phyloP scores from a whole-genome alignment of 1,140 invertebrate genomes.

The Drosophila mauritiana region DNA sequence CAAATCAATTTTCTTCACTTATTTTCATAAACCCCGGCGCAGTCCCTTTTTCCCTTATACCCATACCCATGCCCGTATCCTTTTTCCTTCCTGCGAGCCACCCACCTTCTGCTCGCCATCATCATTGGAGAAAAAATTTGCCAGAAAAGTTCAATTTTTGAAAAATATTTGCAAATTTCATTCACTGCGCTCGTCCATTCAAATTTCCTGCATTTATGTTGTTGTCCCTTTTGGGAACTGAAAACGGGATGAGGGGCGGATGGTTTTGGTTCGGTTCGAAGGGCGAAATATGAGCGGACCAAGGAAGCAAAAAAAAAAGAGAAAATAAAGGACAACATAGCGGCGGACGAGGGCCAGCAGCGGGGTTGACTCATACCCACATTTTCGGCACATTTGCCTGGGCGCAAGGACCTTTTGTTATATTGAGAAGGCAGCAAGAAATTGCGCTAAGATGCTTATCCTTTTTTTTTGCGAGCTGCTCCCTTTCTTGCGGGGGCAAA shows the following conservation, averaged over 20 bases:
- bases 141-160: slow-evolving; percentile 84
- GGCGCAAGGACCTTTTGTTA: slow-evolving; percentile 84
- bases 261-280: slow-evolving; percentile 1
- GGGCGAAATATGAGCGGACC: slow-evolving; percentile 38
- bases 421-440: slow-evolving; percentile 82
- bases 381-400: slow-evolving; percentile 78
- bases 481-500: slow-evolving; percentile 66
- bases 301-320: slow-evolving; percentile 50
- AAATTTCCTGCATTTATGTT: slow-evolving; percentile 83
- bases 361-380: slow-evolving; percentile 37
- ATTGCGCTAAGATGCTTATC: slow-evolving; percentile 84
- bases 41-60: slow-evolving; percentile 24
- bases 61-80: neutral
- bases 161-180: slow-evolving; percentile 84
- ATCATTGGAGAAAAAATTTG: slow-evolving; percentile 71
- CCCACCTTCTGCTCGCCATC: slow-evolving; percentile 5
- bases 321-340: slow-evolving; percentile 80
- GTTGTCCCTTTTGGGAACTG: slow-evolving; percentile 68
- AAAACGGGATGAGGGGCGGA: slow-evolving; percentile 1
- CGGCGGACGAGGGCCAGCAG: slow-evolving; percentile 67
- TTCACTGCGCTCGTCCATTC: slow-evolving; percentile 83
- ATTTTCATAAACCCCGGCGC: slow-evolving; percentile 76
- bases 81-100: slow-evolving; percentile 1
- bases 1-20: slow-evolving; percentile 82
- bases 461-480: slow-evolving; percentile 65